Evolutionary conservation across 2,113 vertebrate genomes (phyloP).

Genomic region (Barnardius zonarius): DNA sequence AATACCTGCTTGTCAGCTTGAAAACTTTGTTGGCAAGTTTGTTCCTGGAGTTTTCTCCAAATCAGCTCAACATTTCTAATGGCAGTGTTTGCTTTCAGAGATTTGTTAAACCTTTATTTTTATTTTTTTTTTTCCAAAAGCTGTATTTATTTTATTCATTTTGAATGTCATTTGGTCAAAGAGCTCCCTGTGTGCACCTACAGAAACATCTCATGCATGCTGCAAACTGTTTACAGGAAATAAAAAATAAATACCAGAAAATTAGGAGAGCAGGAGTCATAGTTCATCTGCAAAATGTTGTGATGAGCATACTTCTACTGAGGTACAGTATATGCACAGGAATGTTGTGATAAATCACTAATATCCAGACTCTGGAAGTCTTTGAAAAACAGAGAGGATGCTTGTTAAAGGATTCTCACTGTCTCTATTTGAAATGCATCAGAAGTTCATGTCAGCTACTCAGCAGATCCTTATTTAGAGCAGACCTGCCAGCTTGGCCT

Average conservation of each 20-base stretch:
- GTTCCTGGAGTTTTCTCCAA: too few relatives aligned
- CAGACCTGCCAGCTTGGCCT: slow-evolving; percentile 37
- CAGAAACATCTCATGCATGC: background rate
- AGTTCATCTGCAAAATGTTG: background rate
- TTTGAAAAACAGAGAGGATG: slow-evolving; percentile 32
- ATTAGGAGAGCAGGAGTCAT: background rate
- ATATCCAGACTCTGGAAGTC: background rate
- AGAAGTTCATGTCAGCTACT: slow-evolving; percentile 61
- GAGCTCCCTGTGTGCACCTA: background rate
- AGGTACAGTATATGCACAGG: background rate
- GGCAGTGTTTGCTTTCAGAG: background rate
- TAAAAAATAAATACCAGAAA: background rate
- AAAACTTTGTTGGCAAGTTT: too few relatives aligned
- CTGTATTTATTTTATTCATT: background rate
- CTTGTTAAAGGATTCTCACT: slow-evolving; percentile 39
- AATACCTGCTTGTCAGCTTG: too few relatives aligned
- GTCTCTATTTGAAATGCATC: slow-evolving; percentile 64
- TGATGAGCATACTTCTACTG: background rate
- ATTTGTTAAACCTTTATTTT: background rate
- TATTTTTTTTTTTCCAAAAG: background rate
- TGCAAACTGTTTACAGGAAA: background rate
- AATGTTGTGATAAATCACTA: slow-evolving; percentile 34
- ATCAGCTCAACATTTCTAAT: background rate
- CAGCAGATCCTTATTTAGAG: slow-evolving; percentile 67
- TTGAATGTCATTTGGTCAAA: background rate